These are phyloP conservation scores for Sturmia bella DNA, from an alignment of 2,888 invertebrate species.

Conservation along the genomic window DNA sequence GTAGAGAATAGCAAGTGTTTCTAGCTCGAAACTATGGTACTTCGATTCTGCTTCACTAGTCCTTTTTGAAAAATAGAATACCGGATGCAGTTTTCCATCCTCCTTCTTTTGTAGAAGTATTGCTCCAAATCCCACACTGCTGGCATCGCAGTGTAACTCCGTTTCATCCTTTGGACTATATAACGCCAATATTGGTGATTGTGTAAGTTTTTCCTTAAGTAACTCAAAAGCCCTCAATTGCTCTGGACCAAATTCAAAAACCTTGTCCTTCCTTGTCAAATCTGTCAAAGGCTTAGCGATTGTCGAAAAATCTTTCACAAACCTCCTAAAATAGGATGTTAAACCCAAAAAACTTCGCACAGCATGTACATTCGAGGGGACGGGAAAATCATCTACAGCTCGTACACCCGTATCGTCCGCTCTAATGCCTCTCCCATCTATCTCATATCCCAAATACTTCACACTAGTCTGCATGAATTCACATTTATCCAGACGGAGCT, in stretches of 20 bases:
- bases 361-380: neutral
- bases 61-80: conserved; percentile 44
- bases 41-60: neutral
- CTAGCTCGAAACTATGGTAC: no score
- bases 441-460: neutral
- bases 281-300: conserved; percentile 2
- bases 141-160: neutral
- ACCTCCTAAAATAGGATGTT: conserved; percentile 1
- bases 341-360: conserved; percentile 1
- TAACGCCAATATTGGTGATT: neutral
- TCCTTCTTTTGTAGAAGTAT: conserved; percentile 12
- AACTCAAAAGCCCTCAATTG: neutral
- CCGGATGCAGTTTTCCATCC: conserved; percentile 35
- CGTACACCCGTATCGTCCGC: neutral
- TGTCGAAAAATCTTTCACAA: conserved; percentile 11
- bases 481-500: neutral
- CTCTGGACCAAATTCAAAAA: neutral
- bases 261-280: neutral
- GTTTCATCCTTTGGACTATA: neutral
- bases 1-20: neutral
- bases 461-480: neutral
- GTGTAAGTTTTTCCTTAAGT: neutral
- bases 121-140: neutral
- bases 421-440: neutral
- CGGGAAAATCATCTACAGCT: neutral